A percentile compares a stretch with the other conserved stretches of the same genome.
phyloP scores from a whole-genome alignment of 2,113 vertebrate species.

The Astur gentilis region DNA sequence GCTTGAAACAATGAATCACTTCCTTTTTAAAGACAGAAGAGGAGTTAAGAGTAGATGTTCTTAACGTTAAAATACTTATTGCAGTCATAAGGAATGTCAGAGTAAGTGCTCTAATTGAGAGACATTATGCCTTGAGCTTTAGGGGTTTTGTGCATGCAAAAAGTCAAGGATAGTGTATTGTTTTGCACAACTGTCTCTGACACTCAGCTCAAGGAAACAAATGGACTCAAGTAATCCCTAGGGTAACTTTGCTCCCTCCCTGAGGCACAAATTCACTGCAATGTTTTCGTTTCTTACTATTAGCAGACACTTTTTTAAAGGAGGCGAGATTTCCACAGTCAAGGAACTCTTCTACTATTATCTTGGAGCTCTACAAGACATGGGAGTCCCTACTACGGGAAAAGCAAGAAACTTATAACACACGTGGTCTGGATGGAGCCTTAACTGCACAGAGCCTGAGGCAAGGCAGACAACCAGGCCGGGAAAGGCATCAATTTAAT shows the following conservation, averaged over 20 bases:
- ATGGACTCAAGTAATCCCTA: neutral
- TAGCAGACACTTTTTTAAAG: neutral
- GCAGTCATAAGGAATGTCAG: neutral
- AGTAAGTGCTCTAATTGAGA: neutral
- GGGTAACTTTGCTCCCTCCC: neutral
- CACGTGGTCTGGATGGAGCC: neutral
- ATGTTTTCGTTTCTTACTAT: neutral
- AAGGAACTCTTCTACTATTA: neutral
- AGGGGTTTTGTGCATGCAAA: neutral
- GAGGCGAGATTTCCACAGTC: neutral
- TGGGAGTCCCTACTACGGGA: neutral
- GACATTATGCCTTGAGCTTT: neutral
- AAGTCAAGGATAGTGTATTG: neutral
- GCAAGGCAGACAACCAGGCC: neutral
- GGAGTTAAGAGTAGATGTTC: neutral
- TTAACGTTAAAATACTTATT: slow-evolving; percentile 7
- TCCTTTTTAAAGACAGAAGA: neutral
- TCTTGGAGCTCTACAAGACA: neutral
- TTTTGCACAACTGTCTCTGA: neutral
- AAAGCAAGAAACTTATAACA: neutral
- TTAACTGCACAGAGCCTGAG: neutral
- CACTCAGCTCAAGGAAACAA: neutral
- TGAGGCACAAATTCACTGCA: neutral
- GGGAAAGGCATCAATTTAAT: neutral
- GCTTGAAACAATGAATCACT: slow-evolving; percentile 15